Evolutionary conservation across 2,113 vertebrate species (phyloP).

Genomic region (Chascanopsetta lugubris): DNA sequence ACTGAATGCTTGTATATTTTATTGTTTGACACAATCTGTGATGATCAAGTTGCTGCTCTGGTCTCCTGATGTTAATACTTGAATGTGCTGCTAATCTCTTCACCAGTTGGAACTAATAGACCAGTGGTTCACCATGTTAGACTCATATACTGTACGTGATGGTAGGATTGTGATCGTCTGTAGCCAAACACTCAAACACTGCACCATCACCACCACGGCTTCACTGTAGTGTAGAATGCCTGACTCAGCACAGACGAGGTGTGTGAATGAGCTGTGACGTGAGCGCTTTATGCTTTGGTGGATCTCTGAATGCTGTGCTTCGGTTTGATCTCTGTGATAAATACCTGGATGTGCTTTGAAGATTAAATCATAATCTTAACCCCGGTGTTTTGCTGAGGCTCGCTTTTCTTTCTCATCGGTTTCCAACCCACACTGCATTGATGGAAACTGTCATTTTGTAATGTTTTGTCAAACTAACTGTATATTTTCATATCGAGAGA

Average conservation of each 20-base stretch:
- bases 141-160: conserved; percentile 36
- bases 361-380: conserved; percentile 57
- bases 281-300: conserved; percentile 14
- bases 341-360: conserved; percentile 51
- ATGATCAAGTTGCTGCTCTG: conserved; percentile 57
- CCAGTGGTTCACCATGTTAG: background rate
- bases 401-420: background rate
- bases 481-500: too few relatives aligned
- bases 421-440: background rate
- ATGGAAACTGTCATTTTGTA: background rate
- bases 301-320: conserved; percentile 32
- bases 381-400: background rate
- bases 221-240: conserved; percentile 27
- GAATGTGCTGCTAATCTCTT: conserved; percentile 71
- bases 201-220: background rate
- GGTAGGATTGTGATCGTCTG: conserved; percentile 18
- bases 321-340: conserved; percentile 46
- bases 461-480: too few relatives aligned
- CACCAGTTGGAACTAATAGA: conserved; percentile 21
- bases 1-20: conserved; percentile 26
- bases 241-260: background rate
- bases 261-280: conserved; percentile 34
- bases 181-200: conserved; percentile 30
- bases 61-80: conserved; percentile 61
- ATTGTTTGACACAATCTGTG: conserved; percentile 45